phyloP scores from a whole-genome alignment of 2,113 vertebrate genomes.

The Paraplagusia blochii region DNA sequence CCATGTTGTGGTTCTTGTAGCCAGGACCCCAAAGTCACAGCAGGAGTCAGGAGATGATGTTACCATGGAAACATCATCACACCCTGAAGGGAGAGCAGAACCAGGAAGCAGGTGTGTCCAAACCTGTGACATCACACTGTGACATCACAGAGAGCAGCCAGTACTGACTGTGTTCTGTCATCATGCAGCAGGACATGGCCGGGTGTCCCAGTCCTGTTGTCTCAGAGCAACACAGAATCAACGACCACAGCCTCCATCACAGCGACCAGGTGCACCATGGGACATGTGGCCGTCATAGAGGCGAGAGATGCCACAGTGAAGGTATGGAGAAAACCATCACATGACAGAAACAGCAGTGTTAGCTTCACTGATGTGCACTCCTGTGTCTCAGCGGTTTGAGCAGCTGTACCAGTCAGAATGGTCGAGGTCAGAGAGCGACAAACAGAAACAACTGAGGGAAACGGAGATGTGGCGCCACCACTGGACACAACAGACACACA shows the following conservation, averaged over 20 bases:
- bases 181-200: slow-evolving; percentile 32
- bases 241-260: slow-evolving; percentile 22
- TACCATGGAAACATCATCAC: slow-evolving; percentile 11
- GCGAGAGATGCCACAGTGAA: slow-evolving; percentile 45
- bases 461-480: slow-evolving; percentile 45
- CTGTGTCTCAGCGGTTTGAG: slow-evolving; percentile 42
- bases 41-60: background rate
- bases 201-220: slow-evolving; percentile 7
- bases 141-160: background rate
- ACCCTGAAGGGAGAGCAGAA: slow-evolving; percentile 2
- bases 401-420: slow-evolving; percentile 24
- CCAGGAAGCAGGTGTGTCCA: slow-evolving; percentile 32
- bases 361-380: slow-evolving; percentile 1
- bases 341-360: background rate
- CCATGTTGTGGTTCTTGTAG: slow-evolving; percentile 14
- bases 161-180: background rate
- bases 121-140: slow-evolving; percentile 1
- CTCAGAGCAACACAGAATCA: background rate
- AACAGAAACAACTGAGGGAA: slow-evolving; percentile 31
- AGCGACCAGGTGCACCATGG: slow-evolving; percentile 29
- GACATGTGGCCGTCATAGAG: slow-evolving; percentile 34
- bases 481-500: slow-evolving; percentile 46
- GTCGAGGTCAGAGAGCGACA: slow-evolving; percentile 6
- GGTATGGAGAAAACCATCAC: slow-evolving; percentile 30
- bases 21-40: background rate